Base-by-base conservation (phyloP, 2,797 vertebrate genomes). In the Uromys caudimaculatus region DNA sequence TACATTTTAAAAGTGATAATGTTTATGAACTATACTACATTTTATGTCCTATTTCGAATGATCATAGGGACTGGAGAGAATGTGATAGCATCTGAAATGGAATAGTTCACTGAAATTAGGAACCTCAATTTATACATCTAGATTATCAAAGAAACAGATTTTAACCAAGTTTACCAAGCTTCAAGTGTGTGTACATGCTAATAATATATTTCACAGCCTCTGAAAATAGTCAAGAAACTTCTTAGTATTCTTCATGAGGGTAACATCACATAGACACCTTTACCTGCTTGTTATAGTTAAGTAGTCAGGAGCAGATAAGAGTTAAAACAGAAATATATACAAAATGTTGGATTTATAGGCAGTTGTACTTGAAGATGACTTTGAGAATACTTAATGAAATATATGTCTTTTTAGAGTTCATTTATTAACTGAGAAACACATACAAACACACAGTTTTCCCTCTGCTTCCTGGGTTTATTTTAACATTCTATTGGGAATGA, bases 361-460 rank as follows among this genome's bases (percentile, higher is more conserved):
- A 82, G 29, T 16, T 93, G 21, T 89, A 82, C 35, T 89, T 93
- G 82, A 96, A 78, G 38, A 79, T 92, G 78, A 96, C 69, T 92
- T 94, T 89, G 69, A 91, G n/a, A 94, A 96, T 96, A 83, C 10
- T 90, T 96, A 81, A 90, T 85, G 93, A 84, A 94, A 89, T 81
- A 76, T 86, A 89, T 77, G 17, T 96, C 77, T 94, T 96, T 82
- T 90, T 67, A 92, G 47, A 84, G 4, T 8, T 96, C 47, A 93
- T 75, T 93, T 94, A 96, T 91, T 94, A 95, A 89, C 50, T 52
- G 12, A 92, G 17, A 89, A 91, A n/a, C 89, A 3, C 50, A 84
- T 92, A n/a, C 2, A 73, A 27, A 64, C 21, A 44, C 21, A 91
- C 13, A 64, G 6, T 91, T 95, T 83, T 85, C 19, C 52, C 89